Percentiles rank a stretch among this genome's conserved stretches.
Evolutionary conservation across 2,113 vertebrate genomes (phyloP).

Genomic region (Saguinus imperator): DNA sequence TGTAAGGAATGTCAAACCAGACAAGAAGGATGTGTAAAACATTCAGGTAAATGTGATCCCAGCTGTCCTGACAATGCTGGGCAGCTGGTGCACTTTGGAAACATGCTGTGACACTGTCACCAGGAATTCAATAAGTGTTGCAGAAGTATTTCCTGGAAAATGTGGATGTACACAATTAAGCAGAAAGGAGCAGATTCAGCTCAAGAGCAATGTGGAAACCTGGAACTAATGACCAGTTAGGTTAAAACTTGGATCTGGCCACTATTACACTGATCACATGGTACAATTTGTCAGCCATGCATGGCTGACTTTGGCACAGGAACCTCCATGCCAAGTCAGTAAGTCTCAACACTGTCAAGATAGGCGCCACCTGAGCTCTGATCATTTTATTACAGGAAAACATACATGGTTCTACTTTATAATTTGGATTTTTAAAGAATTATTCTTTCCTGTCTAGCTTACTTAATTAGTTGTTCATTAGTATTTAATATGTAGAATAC

Average conservation of each 20-base stretch:
- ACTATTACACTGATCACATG: background rate
- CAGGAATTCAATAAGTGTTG: conserved; percentile 14
- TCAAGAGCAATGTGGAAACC: background rate
- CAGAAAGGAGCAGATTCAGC: background rate
- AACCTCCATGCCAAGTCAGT: background rate
- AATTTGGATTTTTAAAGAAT: background rate
- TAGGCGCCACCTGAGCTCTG: background rate
- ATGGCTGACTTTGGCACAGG: background rate
- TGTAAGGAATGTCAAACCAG: background rate
- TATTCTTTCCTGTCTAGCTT: background rate
- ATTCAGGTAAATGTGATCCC: conserved; percentile 11
- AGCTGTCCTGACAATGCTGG: background rate
- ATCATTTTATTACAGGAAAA: background rate
- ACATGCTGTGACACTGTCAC: background rate
- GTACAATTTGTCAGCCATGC: background rate
- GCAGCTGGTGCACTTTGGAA: conserved; percentile 30
- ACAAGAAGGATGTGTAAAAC: background rate
- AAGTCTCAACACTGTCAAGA: background rate
- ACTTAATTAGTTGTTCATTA: background rate
- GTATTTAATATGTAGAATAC: background rate
- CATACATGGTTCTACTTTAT: background rate
- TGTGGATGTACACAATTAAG: background rate
- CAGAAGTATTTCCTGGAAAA: conserved; percentile 44
- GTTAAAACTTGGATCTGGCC: background rate
- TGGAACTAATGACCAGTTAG: conserved; percentile 13